Evolutionary conservation across 1,140 invertebrate genomes (phyloP).

Genomic region (Lutraria rhynchaena): DNA sequence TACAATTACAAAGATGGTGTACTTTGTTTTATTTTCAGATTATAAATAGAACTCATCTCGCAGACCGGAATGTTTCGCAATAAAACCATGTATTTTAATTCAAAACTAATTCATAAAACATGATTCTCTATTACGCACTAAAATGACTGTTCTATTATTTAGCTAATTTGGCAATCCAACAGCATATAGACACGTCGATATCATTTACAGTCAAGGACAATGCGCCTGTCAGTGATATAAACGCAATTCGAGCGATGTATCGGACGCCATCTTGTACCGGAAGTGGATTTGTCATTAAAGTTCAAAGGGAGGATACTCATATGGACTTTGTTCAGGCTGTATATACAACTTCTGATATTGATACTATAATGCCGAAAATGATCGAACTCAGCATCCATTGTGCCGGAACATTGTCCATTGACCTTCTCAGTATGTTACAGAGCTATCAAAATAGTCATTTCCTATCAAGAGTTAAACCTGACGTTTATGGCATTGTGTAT

Average conservation of each 20-base stretch:
- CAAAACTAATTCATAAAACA: too few species aligned
- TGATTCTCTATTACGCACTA: too few species aligned
- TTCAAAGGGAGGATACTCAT: slow-evolving; percentile 34
- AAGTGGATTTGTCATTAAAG: neutral
- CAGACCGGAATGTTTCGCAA: too few species aligned
- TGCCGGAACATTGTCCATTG: slow-evolving; percentile 27
- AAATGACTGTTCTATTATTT: too few species aligned
- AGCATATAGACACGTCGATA: slow-evolving; percentile 15
- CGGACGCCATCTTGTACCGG: slow-evolving; percentile 24
- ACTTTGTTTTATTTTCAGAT: too few species aligned
- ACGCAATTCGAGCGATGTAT: slow-evolving; percentile 21
- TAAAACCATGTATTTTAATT: too few species aligned
- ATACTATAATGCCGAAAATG: slow-evolving; percentile 2
- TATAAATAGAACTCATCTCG: too few species aligned
- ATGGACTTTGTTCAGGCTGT: slow-evolving; percentile 35
- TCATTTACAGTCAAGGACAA: slow-evolving; percentile 47
- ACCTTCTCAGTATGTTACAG: slow-evolving; percentile 19
- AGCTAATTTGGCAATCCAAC: slow-evolving; percentile 36
- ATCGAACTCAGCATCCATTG: neutral
- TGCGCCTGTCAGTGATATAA: neutral
- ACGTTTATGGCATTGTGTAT: slow-evolving; percentile 43
- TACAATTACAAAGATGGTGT: too few species aligned
- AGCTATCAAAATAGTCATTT: slow-evolving; percentile 28
- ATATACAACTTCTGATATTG: neutral
- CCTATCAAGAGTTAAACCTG: neutral